These are phyloP conservation scores for Maconellicoccus hirsutus DNA, from an alignment of 1,140 invertebrate species.

Conservation along the genomic window DNA sequence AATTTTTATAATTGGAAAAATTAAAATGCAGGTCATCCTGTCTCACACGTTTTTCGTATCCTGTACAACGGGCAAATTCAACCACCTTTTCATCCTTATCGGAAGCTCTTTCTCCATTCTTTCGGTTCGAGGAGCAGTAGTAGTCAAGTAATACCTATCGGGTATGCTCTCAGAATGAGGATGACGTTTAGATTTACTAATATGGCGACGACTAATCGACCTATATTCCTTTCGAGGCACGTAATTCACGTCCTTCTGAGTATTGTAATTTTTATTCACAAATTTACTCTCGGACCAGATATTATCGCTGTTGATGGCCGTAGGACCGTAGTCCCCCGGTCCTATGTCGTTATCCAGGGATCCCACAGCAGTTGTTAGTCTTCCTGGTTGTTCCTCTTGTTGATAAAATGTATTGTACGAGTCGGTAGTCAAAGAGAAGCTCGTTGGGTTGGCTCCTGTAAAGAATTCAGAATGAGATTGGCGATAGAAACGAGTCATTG, in stretches of 20 bases:
- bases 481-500: background rate
- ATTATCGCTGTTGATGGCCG: background rate
- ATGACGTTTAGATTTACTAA: background rate
- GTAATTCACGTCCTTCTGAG: background rate
- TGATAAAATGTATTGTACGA: background rate
- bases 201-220: background rate
- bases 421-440: background rate
- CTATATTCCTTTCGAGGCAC: background rate
- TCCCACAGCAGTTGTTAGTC: background rate
- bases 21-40: too few species aligned
- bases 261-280: background rate
- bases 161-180: background rate
- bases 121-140: background rate
- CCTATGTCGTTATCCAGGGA: background rate
- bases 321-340: background rate
- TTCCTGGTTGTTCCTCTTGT: constrained; percentile 13
- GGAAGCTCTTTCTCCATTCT: background rate
- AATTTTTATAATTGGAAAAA: too few species aligned
- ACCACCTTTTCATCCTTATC: too few species aligned
- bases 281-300: background rate
- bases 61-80: too few species aligned
- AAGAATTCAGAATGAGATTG: background rate
- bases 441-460: constrained; percentile 1
- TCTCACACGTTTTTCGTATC: too few species aligned
- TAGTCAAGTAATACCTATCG: background rate